phyloP scores from a whole-genome alignment of 2,113 vertebrate species.

The Trogon surrucura region DNA sequence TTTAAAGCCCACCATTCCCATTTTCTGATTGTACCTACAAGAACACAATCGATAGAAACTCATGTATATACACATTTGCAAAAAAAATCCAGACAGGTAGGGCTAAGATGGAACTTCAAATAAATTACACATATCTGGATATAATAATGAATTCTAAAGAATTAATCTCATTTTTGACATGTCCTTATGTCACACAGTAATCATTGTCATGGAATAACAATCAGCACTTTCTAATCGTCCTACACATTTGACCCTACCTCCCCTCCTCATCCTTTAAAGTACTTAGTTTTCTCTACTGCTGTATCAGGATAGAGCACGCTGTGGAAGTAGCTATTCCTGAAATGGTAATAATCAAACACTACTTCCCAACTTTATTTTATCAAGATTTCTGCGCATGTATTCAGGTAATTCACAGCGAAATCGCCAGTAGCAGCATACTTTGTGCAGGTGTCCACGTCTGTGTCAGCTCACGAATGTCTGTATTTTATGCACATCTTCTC shows the following conservation, averaged over 20 bases:
- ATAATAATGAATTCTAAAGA: neutral
- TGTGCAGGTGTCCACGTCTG: neutral
- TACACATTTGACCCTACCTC: neutral
- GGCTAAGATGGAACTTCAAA: neutral
- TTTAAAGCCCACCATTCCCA: neutral
- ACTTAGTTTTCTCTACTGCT: neutral
- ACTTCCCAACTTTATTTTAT: neutral
- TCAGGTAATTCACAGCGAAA: neutral
- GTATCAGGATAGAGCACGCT: neutral
- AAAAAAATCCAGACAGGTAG: neutral
- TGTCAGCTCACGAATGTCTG: neutral
- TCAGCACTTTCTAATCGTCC: neutral
- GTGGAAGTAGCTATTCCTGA: neutral
- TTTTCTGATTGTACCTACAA: neutral
- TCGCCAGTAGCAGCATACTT: accelerated
- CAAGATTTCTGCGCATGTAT: neutral
- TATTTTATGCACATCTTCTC: neutral
- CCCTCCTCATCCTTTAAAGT: neutral
- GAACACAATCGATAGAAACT: neutral
- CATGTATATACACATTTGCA: neutral
- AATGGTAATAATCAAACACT: neutral
- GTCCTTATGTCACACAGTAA: neutral
- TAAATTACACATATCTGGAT: neutral
- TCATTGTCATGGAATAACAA: neutral
- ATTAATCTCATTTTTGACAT: neutral